phyloP scores from a whole-genome alignment of 2,113 vertebrate species.

The Sylvicapra grimmia region DNA sequence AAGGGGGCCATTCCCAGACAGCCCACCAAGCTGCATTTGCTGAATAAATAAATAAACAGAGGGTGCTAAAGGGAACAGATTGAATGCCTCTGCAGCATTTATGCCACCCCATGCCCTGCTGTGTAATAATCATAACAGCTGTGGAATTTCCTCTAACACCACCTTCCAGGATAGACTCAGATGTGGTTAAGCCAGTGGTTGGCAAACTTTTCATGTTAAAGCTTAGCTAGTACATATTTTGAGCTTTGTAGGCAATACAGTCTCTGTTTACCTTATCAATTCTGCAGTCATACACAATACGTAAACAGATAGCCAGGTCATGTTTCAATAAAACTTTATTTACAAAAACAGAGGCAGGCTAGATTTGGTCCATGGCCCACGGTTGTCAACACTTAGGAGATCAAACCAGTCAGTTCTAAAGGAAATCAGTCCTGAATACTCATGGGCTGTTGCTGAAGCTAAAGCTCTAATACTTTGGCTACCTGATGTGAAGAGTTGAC shows the following conservation, averaged over 20 bases:
- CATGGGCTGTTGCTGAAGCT: neutral
- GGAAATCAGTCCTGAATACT: neutral
- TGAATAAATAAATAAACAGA: neutral
- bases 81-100: neutral
- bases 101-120: rapidly evolving
- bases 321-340: conserved; percentile 21
- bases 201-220: neutral
- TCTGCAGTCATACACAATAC: neutral
- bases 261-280: neutral
- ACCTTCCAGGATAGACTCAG: neutral
- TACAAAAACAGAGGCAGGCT: neutral
- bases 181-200: neutral
- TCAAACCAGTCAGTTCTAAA: neutral
- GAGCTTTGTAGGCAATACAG: neutral
- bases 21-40: neutral
- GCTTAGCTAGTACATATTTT: neutral
- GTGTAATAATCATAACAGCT: neutral
- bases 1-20: no score
- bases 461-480: neutral
- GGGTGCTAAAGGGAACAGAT: rapidly evolving
- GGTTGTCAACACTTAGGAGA: neutral
- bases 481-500: neutral
- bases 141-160: neutral
- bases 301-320: neutral
- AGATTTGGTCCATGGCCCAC: neutral